Evolutionary conservation across 2,113 vertebrate species (phyloP), one percentile per base, ranked within the genome.

Genomic region (Ammodytes dubius): DNA sequence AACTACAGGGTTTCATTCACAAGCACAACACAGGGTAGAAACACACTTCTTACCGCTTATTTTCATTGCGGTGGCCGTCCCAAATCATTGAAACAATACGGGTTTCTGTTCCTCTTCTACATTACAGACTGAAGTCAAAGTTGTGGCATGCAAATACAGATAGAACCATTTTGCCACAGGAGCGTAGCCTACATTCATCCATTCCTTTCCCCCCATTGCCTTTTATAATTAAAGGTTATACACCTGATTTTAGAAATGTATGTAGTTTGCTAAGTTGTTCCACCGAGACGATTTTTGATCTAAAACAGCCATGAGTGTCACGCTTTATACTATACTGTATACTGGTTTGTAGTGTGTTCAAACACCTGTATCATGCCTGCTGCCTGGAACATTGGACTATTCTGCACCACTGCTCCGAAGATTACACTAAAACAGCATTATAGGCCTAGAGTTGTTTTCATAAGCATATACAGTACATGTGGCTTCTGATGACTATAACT

Each of bases 71-170:
- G 49, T 40, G 15, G 54, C 3, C 13, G 5, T 0, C 35, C 6
- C 11, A 14, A 27, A 75, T 66, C 37, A 54, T 70, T 6, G 59
- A 60, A 46, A 50, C 64, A 64, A 4, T 37, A 42, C 15, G 59
- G 3, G 8, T 12, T 45, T 15, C 14, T 52, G n/a, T 37, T 4
- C 42, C 37, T 65, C 54, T 56, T 57, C 49, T 40, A 4, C 50
- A 43, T 76, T 40, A 35, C 11, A 59, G 40, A 6, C 10, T 45
- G 11, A 59, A 67, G 66, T 52, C 52, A 76, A 59, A 75, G 67
- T 68, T 85, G 71, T 58, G 56, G 70, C 40, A 79, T 78, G 59
- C 54, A 74, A 69, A 66, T 61, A 72, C 72, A 77, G 76, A 72
- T 53, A 12, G 7, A 54, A 10, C 27, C 42, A 64, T 74, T 57